Evolutionary conservation across 2,113 vertebrate genomes (phyloP), one percentile per base, ranked within the genome.

Genomic region (Geococcyx californianus): DNA sequence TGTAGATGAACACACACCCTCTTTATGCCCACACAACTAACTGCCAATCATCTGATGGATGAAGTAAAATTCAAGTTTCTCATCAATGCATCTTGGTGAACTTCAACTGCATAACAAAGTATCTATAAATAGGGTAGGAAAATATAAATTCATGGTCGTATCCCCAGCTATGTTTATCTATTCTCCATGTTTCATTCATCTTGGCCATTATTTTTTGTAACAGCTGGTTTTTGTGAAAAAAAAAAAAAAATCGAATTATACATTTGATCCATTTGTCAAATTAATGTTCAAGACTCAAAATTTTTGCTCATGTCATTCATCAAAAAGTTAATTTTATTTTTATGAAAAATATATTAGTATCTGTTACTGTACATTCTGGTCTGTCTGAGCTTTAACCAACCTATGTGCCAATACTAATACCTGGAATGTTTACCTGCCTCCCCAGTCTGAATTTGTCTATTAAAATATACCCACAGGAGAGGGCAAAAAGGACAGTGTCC

Each of bases 181-280:
- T 40, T 60, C 73, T 76, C 66, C 36, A 14, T 5, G 8, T 24
- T 12, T n/a, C 45, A 31, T 31, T 33, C 0, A 0, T 36, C 9
- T 24, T 1, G 10, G 26, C 16, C 47, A 2, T 20, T 12, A 26
- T 33, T 67, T 49, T n/a, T 33, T 51, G 64, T 23, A 40, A 40
- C 40, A 38, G 24, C 24, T 42, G 11, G 6, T 28, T 34, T n/a
- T 92, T 79, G 64, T n/a, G n/a, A n/a, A n/a, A n/a, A n/a, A n/a
- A 81, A 84, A 68, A 13, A 73, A 73, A 80, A 66, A 0, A 33
- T 66, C 40, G 58, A 54, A 54, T 20, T 7, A 3, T 2, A 8
- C 19, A 26, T 10, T 13, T 9, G 49, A 24, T 47, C 9, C 7
- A 0, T 26, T 49, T 29, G 13, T 13, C 45, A 79, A 62, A 79